phyloP scores from a whole-genome alignment of 2,888 invertebrate genomes.

The Chaetoderma sp. region DNA sequence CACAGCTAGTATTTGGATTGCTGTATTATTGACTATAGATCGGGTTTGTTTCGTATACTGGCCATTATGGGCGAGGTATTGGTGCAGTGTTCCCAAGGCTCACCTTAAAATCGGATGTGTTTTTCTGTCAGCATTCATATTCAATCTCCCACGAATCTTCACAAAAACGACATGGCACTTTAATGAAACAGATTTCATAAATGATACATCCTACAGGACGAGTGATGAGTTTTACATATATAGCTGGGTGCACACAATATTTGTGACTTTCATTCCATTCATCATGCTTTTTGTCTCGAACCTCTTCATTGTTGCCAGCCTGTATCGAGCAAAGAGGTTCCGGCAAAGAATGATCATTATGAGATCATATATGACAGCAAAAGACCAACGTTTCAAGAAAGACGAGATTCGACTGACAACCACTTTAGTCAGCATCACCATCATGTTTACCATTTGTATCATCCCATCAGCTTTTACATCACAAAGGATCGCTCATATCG shows the following conservation, averaged over 20 bases:
- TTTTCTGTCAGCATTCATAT: no score
- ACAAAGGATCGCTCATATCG: slow-evolving; percentile 50
- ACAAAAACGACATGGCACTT: no score
- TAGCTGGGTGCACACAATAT: neutral
- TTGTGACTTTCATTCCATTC: neutral
- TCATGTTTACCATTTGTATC: slow-evolving; percentile 59
- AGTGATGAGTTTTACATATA: neutral
- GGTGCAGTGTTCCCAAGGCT: no score
- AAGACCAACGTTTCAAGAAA: slow-evolving; percentile 50
- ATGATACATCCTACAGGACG: neutral
- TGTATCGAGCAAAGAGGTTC: slow-evolving; percentile 14
- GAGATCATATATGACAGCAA: slow-evolving; percentile 41
- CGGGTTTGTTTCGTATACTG: slow-evolving; percentile 57
- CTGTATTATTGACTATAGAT: slow-evolving; percentile 60
- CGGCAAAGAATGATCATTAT: slow-evolving; percentile 45
- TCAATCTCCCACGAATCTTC: no score
- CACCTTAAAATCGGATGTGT: no score
- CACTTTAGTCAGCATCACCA: slow-evolving; percentile 60
- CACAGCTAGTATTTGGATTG: slow-evolving; percentile 59
- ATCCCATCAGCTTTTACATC: slow-evolving; percentile 61
- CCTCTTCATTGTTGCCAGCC: neutral
- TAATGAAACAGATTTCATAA: no score
- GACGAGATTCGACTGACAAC: slow-evolving; percentile 61
- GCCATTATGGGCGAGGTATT: slow-evolving; percentile 59
- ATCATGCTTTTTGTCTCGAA: neutral